Percentiles rank a stretch among this genome's conserved stretches.
Evolutionary conservation across 2,797 vertebrate species (phyloP).

Genomic region (Cephalopachus bancanus): DNA sequence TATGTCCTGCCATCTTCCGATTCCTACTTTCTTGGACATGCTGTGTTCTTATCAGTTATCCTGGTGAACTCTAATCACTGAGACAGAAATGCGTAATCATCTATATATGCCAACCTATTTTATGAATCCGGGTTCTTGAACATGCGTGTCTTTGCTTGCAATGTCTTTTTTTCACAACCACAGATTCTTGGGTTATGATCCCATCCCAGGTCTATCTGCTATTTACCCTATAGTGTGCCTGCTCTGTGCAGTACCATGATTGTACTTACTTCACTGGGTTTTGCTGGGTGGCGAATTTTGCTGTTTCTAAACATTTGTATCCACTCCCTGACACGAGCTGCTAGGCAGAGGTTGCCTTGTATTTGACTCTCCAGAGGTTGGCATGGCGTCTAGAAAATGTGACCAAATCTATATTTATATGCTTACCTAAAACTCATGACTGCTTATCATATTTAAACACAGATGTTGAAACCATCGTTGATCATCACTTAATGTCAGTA

Average conservation of each 20-base stretch:
- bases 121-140: not conserved
- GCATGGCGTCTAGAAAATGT: not conserved
- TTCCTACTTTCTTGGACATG: not conserved
- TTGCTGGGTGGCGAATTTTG: not conserved
- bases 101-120: not conserved
- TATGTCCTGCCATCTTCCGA: not conserved
- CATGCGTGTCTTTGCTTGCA: not conserved
- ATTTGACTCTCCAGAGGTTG: not conserved
- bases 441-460: slow-evolving; percentile 49
- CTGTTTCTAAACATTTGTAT: not conserved
- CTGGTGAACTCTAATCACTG: not conserved
- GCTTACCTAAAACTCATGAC: not conserved
- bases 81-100: not conserved
- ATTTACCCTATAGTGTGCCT: not conserved
- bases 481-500: not conserved
- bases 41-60: not conserved
- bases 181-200: not conserved
- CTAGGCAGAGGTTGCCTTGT: not conserved
- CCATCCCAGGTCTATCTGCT: not conserved
- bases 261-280: not conserved
- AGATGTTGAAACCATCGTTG: not conserved
- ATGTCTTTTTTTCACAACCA: not conserved
- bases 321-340: not conserved
- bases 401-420: not conserved
- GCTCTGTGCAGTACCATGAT: too few species aligned